Percentiles rank a stretch among this genome's conserved stretches.
phyloP scores from a whole-genome alignment of 1,140 invertebrate species.

The Dufourea novaeangliae region DNA sequence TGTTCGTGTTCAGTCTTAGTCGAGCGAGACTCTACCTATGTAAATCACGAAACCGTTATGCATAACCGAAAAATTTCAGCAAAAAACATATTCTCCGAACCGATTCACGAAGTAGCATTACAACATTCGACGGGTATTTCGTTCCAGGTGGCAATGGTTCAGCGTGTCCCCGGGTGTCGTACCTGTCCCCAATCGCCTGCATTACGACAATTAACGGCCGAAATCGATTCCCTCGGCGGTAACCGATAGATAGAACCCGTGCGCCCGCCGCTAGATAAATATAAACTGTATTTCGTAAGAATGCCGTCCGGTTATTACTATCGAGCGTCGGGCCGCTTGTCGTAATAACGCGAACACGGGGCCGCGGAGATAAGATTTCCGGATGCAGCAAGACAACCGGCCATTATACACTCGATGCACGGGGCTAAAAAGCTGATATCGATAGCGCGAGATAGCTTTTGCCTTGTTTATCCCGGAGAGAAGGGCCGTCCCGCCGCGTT shows the following conservation, averaged over 20 bases:
- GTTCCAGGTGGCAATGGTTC: no score
- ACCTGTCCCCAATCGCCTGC: no score
- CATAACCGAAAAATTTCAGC: no score
- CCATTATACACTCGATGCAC: background rate
- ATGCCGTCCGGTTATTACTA: conserved; percentile 14
- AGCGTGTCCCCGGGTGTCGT: no score
- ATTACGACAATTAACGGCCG: background rate
- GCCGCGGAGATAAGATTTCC: conserved; percentile 18
- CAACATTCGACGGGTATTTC: background rate
- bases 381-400: conserved; percentile 27
- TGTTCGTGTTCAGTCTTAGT: no score
- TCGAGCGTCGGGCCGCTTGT: background rate
- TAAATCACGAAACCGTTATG: no score
- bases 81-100: no score
- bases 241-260: background rate
- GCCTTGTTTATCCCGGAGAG: conserved; percentile 19
- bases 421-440: conserved; percentile 19
- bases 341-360: conserved; percentile 14
- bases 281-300: background rate
- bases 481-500: background rate
- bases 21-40: no score
- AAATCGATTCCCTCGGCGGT: background rate
- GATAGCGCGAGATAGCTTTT: conserved; percentile 2
- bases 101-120: no score
- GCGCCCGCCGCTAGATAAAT: background rate